A percentile compares a stretch with the other conserved stretches of the same genome.
phyloP scores from a whole-genome alignment of 1,140 invertebrate genomes.

The Bactericera cockerelli region DNA sequence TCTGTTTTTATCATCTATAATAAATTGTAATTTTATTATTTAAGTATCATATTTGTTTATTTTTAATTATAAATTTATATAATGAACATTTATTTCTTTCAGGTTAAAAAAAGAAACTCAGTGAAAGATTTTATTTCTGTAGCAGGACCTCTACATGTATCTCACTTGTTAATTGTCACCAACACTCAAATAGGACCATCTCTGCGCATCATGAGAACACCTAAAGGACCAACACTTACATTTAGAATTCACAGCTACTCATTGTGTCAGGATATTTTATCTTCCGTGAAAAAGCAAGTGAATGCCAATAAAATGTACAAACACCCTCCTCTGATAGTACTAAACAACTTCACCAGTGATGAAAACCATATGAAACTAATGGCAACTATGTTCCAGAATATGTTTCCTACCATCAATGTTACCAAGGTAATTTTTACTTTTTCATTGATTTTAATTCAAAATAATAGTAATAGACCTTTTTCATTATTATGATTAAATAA shows the following conservation, averaged over 20 bases:
- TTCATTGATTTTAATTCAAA: too few species aligned
- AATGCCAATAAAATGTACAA: conserved; percentile 67
- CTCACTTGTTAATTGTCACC: conserved; percentile 76
- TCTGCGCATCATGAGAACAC: conserved; percentile 62
- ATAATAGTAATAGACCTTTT: too few species aligned
- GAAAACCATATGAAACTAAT: conserved; percentile 80
- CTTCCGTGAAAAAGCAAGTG: conserved; percentile 64
- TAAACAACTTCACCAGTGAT: conserved; percentile 85
- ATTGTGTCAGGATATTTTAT: conserved; percentile 69
- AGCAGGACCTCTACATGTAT: conserved; percentile 73
- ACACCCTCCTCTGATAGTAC: conserved; percentile 72
- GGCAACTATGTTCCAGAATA: conserved; percentile 91
- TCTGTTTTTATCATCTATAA: too few species aligned
- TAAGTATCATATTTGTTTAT: not conserved
- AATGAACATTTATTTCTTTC: conserved; percentile 23
- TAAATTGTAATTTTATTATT: too few species aligned
- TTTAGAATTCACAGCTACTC: conserved; percentile 77
- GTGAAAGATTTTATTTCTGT: conserved; percentile 88
- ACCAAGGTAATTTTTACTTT: conserved; percentile 53
- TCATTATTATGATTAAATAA: too few species aligned
- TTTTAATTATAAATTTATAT: conserved; percentile 8
- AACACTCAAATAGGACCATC: conserved; percentile 63
- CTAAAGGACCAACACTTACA: conserved; percentile 66
- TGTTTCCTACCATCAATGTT: conserved; percentile 95
- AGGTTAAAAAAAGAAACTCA: conserved; percentile 71